A percentile compares a stretch with the other conserved stretches of the same genome.
These are phyloP conservation scores for Druceiella hillmani DNA, from an alignment of 2,888 invertebrate species.

Conservation along the genomic window DNA sequence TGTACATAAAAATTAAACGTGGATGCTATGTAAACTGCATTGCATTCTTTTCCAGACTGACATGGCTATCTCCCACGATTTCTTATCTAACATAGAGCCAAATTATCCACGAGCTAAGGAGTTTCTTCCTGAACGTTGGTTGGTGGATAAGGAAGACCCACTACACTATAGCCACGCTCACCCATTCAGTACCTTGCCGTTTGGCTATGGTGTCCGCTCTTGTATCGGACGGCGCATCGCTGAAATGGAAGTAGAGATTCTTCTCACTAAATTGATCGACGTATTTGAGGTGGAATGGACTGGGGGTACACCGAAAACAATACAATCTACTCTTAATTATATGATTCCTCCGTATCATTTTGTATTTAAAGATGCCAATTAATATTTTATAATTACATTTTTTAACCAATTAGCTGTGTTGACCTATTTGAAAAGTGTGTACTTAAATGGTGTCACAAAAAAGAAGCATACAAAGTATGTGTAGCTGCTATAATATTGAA, in stretches of 20 bases:
- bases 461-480: no score
- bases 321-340: slow-evolving; percentile 8
- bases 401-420: no score
- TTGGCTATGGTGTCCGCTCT: slow-evolving; percentile 52
- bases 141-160: slow-evolving; percentile 31
- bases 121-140: slow-evolving; percentile 55
- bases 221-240: slow-evolving; percentile 57
- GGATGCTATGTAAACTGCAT: no score
- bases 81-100: slow-evolving; percentile 37
- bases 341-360: slow-evolving; percentile 10
- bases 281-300: slow-evolving; percentile 14
- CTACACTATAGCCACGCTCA: slow-evolving; percentile 30
- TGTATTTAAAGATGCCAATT: slow-evolving; percentile 9
- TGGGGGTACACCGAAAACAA: slow-evolving; percentile 9
- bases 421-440: no score
- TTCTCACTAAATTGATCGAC: slow-evolving; percentile 27
- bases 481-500: no score
- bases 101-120: slow-evolving; percentile 42
- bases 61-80: slow-evolving; percentile 60
- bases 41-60: slow-evolving; percentile 51
- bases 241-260: slow-evolving; percentile 50
- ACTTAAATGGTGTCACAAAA: no score
- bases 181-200: slow-evolving; percentile 49
- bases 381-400: no score
- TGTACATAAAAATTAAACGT: no score